Conservation (phyloP, 1,140 invertebrate genomes). For the Cotesia chilonis region DNA sequence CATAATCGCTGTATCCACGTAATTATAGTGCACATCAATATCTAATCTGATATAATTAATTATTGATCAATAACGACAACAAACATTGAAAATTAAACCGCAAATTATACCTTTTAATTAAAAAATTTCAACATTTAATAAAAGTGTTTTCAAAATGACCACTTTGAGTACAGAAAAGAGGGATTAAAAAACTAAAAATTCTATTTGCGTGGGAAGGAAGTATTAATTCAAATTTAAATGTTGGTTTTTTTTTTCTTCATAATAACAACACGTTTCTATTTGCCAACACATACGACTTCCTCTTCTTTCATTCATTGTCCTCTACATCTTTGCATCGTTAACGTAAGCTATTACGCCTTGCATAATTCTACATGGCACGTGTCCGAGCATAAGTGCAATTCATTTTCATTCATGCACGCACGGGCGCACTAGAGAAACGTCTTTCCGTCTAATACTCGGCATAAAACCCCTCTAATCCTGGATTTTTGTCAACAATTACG, state of each 20-base stretch:
- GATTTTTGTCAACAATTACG: too few species aligned
- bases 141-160: too few species aligned
- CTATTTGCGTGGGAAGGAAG: background rate
- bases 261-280: constrained; percentile 20
- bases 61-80: background rate
- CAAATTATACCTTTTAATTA: too few species aligned
- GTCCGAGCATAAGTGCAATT: constrained; percentile 41
- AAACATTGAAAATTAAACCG: too few species aligned
- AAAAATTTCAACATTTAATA: too few species aligned
- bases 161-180: background rate
- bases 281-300: constrained; percentile 13
- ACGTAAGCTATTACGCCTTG: constrained; percentile 38
- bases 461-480: too few species aligned
- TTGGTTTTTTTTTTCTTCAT: background rate
- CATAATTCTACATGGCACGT: constrained; percentile 45
- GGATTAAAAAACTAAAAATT: background rate
- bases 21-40: background rate
- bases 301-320: constrained; percentile 16
- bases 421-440: constrained; percentile 34
- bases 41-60: background rate
- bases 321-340: constrained; percentile 18
- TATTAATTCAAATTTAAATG: background rate
- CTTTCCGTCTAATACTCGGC: constrained; percentile 22
- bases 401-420: constrained; percentile 37
- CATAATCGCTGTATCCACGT: constrained; percentile 26